These are phyloP conservation scores for Chamaetylas fuelleborni DNA, from an alignment of 2,113 vertebrate species.

Conservation along the genomic window DNA sequence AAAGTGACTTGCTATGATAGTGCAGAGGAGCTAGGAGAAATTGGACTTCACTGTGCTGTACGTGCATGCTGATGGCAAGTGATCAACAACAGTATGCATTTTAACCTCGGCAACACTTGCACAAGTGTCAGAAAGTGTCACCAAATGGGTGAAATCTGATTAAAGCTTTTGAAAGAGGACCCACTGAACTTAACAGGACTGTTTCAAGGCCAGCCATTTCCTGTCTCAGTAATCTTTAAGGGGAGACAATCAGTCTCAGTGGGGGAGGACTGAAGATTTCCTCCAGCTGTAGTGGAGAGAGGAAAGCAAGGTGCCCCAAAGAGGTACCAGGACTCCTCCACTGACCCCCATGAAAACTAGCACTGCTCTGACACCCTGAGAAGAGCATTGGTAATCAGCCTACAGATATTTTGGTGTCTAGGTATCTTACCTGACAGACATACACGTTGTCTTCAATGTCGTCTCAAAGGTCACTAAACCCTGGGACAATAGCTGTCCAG, in stretches of 20 bases:
- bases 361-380: neutral
- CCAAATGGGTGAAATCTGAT: neutral
- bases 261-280: neutral
- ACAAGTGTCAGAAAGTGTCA: neutral
- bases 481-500: neutral
- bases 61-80: neutral
- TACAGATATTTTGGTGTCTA: neutral
- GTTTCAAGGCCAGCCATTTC: neutral
- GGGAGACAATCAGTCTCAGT: rapidly evolving
- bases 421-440: neutral
- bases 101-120: neutral
- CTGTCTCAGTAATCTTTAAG: neutral
- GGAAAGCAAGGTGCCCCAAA: neutral
- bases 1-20: neutral
- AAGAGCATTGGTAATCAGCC: neutral
- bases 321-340: neutral
- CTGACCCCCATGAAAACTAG: neutral
- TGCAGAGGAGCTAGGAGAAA: neutral
- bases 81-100: neutral
- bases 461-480: neutral
- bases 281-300: neutral
- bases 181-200: neutral
- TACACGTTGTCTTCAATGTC: neutral
- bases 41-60: neutral
- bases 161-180: neutral